A percentile compares a stretch with the other conserved stretches of the same genome.
phyloP scores from a whole-genome alignment of 1,140 invertebrate species.

The Oncopeltus fasciatus region DNA sequence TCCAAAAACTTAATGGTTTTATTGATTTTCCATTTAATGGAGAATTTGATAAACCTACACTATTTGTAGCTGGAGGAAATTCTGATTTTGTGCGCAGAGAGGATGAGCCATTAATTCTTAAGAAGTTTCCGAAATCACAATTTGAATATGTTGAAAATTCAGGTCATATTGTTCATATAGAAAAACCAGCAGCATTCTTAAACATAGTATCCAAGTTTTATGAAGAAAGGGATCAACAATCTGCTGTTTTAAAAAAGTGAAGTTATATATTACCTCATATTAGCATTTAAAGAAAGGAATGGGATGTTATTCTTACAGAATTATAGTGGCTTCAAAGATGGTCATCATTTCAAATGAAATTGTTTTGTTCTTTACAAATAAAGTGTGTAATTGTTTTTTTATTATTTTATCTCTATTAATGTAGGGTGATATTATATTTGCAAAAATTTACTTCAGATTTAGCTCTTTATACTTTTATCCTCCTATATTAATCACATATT shows the following conservation, averaged over 20 bases:
- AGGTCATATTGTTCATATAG: constrained; percentile 84
- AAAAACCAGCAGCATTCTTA: constrained; percentile 46
- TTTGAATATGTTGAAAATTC: constrained; percentile 61
- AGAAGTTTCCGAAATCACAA: constrained; percentile 62
- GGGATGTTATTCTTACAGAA: no score
- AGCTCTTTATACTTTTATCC: no score
- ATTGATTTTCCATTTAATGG: constrained; percentile 41
- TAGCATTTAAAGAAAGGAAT: no score
- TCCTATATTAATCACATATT: no score
- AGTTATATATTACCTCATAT: no score
- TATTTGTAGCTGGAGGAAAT: constrained; percentile 67
- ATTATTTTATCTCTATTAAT: no score
- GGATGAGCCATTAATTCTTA: constrained; percentile 50
- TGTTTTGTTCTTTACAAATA: no score
- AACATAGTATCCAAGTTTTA: neutral
- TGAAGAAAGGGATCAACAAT: neutral
- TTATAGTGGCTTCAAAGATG: no score
- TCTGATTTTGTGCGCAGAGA: constrained; percentile 58
- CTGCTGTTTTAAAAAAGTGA: neutral
- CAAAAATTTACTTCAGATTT: no score
- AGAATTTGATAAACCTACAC: constrained; percentile 48
- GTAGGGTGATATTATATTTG: no score
- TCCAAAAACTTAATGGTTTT: constrained; percentile 45
- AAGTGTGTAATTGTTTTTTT: no score
- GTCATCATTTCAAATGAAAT: no score